These are phyloP conservation scores for Thera obeliscata DNA, from an alignment of 2,888 invertebrate species.

Conservation along the genomic window DNA sequence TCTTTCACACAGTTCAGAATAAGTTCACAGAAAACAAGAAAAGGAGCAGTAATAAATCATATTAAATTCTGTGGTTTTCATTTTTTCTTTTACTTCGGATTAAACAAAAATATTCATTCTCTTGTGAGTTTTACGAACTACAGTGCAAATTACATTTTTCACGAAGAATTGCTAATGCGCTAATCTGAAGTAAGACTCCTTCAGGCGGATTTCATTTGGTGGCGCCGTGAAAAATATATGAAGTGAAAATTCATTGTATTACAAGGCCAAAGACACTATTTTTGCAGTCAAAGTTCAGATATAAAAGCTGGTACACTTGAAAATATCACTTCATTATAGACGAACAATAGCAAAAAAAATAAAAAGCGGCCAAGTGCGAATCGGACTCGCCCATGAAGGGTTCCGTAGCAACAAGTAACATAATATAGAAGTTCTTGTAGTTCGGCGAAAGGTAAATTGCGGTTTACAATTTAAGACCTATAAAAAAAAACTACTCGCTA, in stretches of 20 bases:
- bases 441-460: too few relatives aligned
- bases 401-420: too few relatives aligned
- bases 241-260: slow-evolving; percentile 20
- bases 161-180: slow-evolving; percentile 5
- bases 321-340: too few relatives aligned
- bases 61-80: not conserved
- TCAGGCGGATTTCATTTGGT: slow-evolving; percentile 6
- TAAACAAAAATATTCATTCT: not conserved
- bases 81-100: not conserved
- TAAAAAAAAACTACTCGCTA: too few relatives aligned
- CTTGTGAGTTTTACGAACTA: not conserved
- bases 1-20: too few relatives aligned
- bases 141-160: slow-evolving; percentile 5
- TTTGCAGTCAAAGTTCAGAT: not conserved
- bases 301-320: not conserved
- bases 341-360: too few relatives aligned
- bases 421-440: too few relatives aligned
- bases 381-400: too few relatives aligned
- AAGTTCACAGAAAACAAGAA: too few relatives aligned
- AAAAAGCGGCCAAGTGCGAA: too few relatives aligned
- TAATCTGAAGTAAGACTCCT: slow-evolving; percentile 13
- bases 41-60: not conserved
- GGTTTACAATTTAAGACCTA: too few relatives aligned
- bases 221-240: slow-evolving; percentile 17
- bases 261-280: slow-evolving; percentile 9